Base-by-base conservation (phyloP, 92 coral and sea anemone genomes). In the Heliopora coerulea region DNA sequence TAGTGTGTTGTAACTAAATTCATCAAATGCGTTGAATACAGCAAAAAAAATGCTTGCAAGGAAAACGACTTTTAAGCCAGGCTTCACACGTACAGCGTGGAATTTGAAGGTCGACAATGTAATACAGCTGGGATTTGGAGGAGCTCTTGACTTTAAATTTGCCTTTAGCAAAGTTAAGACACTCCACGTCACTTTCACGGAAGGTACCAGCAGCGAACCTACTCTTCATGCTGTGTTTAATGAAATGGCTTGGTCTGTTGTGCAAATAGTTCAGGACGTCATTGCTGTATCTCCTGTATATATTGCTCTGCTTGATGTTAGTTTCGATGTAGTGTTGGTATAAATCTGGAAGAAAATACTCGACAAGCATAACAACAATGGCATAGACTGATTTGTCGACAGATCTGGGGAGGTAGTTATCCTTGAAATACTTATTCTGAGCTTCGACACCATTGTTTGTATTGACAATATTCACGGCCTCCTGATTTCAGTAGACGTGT, bases 311-410 rank as follows among this genome's bases (percentile, higher is more conserved):
- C 46, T 49, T 84, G 49, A 80, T 72, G 79, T 87, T 83, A 27
- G 81, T 83, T 65, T 83, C 86, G 25, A 79, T 49, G 58, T 87
- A 87, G 23, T 87, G 82, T 31, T 82, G 80, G 44, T 74, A 69
- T 12, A 83, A 65, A 65, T 80, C 86, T 6, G 88, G 84, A 24
- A 84, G 30, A 44, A 87, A 84, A 25, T 85, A 83, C 66, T 83
- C 86, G 8, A 87, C 68, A 40, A 83, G 80, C 66, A 79, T 67
- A 3, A 70, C 58, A 7, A 78, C 81, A 35, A 87, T 74, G 5
- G 88, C 84, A 64, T 75, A 85, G 9, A 79, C 87, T 3, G 93
- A 88, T 69, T 88, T 88, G 54, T 85, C 83, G 30, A 78, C 28
- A 17, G 89, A 79, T 40, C 79, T 52, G 3, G 83, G 89, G n/a